A percentile compares a stretch with the other conserved stretches of the same genome.
Evolutionary conservation across 53 echinoderm and acorn worm genomes (phyloP).

Genomic region (Patiria pectinifera): DNA sequence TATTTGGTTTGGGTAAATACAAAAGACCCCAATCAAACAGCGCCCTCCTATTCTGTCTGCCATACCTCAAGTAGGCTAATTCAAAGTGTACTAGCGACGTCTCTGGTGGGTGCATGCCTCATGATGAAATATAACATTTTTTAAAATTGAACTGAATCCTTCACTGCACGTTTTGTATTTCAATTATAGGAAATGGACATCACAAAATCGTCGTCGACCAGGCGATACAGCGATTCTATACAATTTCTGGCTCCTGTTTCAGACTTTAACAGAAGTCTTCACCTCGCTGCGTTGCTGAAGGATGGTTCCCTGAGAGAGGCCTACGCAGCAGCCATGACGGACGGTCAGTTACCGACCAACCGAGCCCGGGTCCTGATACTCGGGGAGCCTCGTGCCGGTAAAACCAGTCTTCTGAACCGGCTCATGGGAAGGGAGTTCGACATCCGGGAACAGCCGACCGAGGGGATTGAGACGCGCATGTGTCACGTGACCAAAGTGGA

Average conservation of each 20-base stretch:
- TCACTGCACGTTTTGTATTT: not conserved
- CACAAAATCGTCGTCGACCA: not conserved
- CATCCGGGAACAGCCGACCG: slow-evolving; percentile 27
- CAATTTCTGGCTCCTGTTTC: not conserved
- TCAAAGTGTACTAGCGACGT: too few species aligned
- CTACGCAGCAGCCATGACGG: not conserved
- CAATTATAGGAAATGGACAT: not conserved
- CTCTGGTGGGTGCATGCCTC: too few species aligned
- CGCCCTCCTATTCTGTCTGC: too few species aligned
- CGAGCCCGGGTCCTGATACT: slow-evolving; percentile 31
- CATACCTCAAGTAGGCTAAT: too few species aligned
- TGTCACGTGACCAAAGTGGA: slow-evolving; percentile 39
- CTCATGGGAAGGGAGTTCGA: slow-evolving; percentile 48
- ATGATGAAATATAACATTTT: too few species aligned
- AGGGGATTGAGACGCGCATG: slow-evolving; percentile 47
- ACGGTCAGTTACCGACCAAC: slow-evolving; percentile 17
- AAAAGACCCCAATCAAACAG: too few species aligned
- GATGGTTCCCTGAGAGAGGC: slow-evolving; percentile 3
- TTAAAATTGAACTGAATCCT: not conserved
- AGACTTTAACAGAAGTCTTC: not conserved
- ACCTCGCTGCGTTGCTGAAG: not conserved
- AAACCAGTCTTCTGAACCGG: slow-evolving; percentile 41
- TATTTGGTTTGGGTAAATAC: too few species aligned
- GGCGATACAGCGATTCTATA: not conserved
- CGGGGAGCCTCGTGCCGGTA: slow-evolving; percentile 37